Evolutionary conservation across 2,888 invertebrate genomes (phyloP).

Genomic region (Dryomyza anilis): DNA sequence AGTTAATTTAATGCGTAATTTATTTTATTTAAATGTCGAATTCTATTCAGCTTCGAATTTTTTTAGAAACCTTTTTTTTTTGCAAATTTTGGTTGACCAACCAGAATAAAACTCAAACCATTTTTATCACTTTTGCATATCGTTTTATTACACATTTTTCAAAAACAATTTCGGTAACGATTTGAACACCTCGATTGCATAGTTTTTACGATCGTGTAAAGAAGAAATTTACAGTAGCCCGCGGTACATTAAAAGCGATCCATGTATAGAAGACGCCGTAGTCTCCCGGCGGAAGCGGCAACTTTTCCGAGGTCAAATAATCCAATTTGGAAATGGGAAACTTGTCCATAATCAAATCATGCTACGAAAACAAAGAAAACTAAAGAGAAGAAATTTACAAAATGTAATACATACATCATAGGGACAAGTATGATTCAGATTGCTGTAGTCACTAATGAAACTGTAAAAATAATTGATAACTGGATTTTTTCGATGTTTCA

Average conservation of each 20-base stretch:
- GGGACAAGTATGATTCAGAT: background rate
- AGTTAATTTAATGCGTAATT: too few relatives aligned
- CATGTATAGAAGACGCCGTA: background rate
- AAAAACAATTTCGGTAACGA: too few relatives aligned
- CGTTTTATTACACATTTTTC: too few relatives aligned
- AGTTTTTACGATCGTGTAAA: too few relatives aligned
- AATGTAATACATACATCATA: background rate
- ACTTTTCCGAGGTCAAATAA: background rate
- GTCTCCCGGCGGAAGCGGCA: background rate
- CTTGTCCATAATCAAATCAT: background rate
- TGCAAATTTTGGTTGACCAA: too few relatives aligned
- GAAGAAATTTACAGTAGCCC: background rate
- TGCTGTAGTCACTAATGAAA: background rate
- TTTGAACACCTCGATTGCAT: too few relatives aligned
- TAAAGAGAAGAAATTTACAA: background rate
- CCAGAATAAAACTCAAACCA: too few relatives aligned
- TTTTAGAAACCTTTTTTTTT: too few relatives aligned
- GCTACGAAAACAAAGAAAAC: background rate
- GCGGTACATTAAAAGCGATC: background rate
- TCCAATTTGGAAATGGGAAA: too few relatives aligned
- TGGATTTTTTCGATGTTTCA: background rate
- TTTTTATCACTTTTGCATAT: too few relatives aligned
- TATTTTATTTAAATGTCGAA: too few relatives aligned
- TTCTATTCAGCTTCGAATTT: too few relatives aligned
- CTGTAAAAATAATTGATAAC: background rate